Evolutionary conservation across 1,140 invertebrate species (phyloP), one percentile per base, ranked within the genome.

Genomic region (Theocolax elegans): DNA sequence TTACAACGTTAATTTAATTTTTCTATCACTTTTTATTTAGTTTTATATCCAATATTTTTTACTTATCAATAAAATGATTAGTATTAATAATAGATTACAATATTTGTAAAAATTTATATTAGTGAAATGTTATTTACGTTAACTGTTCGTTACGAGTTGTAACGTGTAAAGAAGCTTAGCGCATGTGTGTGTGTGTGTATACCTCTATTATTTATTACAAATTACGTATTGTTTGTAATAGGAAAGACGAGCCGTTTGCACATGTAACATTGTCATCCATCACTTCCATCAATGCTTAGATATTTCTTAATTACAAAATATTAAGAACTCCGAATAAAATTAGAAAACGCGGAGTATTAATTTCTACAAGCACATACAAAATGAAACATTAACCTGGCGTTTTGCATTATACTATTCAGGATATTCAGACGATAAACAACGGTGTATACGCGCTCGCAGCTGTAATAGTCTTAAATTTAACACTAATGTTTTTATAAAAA

Each of bases 361-460:
- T 64, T 51, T 64, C 59, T 21, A 1, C 29, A n/a, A 23, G n/a
- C 19, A 15, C 17, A n/a, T n/a, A 27, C 49, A 35, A 63, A 62
- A 62, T 62, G 21, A 48, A 63, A 49, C 27, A 38, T 63, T 49
- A 63, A 63, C 23, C 15, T 21, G 12, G 25, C 23, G n/a, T 17
- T 42, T 42, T 60, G 25, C n/a, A 31, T 31, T 31, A n/a, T 17
- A 38, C 6, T 42, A 58, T 31, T 48, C 42, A n/a, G 29, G n/a
- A 62, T 62, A 31, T 48, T 48, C 21, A 27, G 17, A 9, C 23
- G 59, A 31, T 62, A 62, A 62, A 48, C 17, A 13, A 12, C 35
- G 19, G 6, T 4, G n/a, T 1, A 19, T 29, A 23, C 3, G n/a
- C 40, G 23, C 40, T 46, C 40, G 23, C 21, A 29, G 6, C 15